Base-by-base conservation (phyloP, 2,113 vertebrate species). In the Sinocyclocheilus anophthalmus region DNA sequence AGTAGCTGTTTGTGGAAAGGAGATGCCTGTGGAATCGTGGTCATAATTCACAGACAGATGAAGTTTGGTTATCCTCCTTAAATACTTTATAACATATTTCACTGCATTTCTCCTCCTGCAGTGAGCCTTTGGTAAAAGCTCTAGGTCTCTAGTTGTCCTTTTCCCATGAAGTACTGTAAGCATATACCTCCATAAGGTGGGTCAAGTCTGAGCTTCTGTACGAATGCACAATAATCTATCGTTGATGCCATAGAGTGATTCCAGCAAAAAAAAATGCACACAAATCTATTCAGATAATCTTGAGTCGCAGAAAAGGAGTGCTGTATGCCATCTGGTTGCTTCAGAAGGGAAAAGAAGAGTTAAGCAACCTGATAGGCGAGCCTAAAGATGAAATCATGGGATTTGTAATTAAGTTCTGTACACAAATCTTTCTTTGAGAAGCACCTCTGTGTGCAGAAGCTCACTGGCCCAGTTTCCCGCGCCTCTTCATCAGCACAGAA, bases 401-500 rank as follows among this genome's bases (percentile, higher is more conserved):
- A 85, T 84, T 87, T 88, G 88, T 88, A 72, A 90, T 88, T 84
- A 73, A 76, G 79, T 88, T 84, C 85, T 86, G 53, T 76, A 76
- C 53, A 14, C 59, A 70, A 82, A 89, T 83, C 89, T 53, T 50
- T 86, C 81, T 81, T 81, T 88, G 84, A 78, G 86, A 88, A 80
- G 87, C 86, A 83, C 69, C 82, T 76, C 65, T 39, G 81, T 48
- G 33, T 83, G 78, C 87, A 79, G 89, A 61, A 67, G 16, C 39
- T 83, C 84, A 77, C 83, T 72, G 90, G 89, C 87, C 72, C 4
- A 75, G 39, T 53, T 79, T 22, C 85, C 83, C 82, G 26, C 13
- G 16, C 84, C 85, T 89, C 73, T 11, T 83, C 30, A 33, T 76
- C 78, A 57, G 72, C 50, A 69, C 5, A 7, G 37, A 3, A 2